Evolutionary conservation across 1,140 invertebrate species (phyloP), one percentile per base, ranked within the genome.

Genomic region (Pissodes strobi): DNA sequence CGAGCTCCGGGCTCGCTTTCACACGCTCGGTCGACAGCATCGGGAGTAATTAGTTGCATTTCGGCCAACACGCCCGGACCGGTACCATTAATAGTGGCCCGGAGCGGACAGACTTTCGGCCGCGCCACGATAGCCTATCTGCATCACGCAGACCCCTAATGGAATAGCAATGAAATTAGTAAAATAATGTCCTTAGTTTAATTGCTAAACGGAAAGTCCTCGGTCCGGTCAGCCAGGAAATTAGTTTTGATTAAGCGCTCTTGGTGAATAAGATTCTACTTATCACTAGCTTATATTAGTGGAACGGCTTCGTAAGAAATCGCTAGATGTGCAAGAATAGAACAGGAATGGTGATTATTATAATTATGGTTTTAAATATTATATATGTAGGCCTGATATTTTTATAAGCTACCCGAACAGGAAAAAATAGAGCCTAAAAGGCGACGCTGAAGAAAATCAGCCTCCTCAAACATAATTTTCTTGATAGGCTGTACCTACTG

Each of bases 161-260:
- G 74, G 74, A 76, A 76, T 74, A 73, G 74, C 74, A 76, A 76
- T 76, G 74, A 74, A 76, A 76, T 76, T 76, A 76, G 73, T 69
- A 74, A 76, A 76, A 76, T 76, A 76, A 76, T 74, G 73, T 76
- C 74, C 71, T 74, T 76, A 76, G 74, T 74, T 76, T 74, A 76
- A 76, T 76, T 76, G 74, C 72, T 64, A 67, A 68, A 62, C 66
- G 64, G 66, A 64, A 48, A 69, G 67, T 69, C 68, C 65, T 61
- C 57, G 68, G 58, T 38, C 70, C 68, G 70, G 70, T 71, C 70
- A 69, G 48, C 70, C 70, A 66, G 68, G 65, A 69, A 71, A 71
- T 71, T 69, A 71, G 70, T 69, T 69, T 69, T 71, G 68, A 71
- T 71, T 71, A 71, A 69, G 62, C 64, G 63, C 46, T 56, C 52